Conservation (phyloP, 2,797 vertebrate genomes). For the Sebastiscus tertius region DNA sequence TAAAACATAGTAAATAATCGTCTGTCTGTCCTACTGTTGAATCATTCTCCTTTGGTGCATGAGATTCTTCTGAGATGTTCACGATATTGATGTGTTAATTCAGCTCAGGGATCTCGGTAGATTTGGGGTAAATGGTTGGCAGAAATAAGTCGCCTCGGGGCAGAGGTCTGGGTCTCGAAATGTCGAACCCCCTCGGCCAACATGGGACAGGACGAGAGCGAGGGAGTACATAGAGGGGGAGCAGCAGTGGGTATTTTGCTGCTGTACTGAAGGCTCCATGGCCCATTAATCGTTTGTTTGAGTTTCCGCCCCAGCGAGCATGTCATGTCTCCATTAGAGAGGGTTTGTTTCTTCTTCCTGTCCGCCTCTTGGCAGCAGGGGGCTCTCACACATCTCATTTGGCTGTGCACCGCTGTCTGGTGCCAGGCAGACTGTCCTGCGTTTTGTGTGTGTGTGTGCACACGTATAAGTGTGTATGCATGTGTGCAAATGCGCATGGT, state of each 20-base stretch:
- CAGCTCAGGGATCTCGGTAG: constrained; percentile 31
- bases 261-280: constrained; percentile 80
- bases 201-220: constrained; percentile 58
- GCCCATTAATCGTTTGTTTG: constrained; percentile 88
- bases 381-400: constrained; percentile 85
- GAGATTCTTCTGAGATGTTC: background rate
- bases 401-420: constrained; percentile 81
- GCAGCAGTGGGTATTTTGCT: constrained; percentile 67
- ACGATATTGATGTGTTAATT: constrained; percentile 13
- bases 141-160: constrained; percentile 56
- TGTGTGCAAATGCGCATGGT: constrained; percentile 28
- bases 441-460: constrained; percentile 37
- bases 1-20: background rate
- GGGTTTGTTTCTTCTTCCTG: constrained; percentile 85
- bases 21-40: background rate
- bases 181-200: constrained; percentile 59
- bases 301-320: constrained; percentile 85
- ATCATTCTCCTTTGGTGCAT: background rate
- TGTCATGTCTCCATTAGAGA: constrained; percentile 88
- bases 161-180: constrained; percentile 66
- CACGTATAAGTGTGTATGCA: constrained; percentile 22
- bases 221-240: constrained; percentile 54
- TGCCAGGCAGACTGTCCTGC: constrained; percentile 86
- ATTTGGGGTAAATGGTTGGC: constrained; percentile 41
- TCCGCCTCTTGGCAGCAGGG: constrained; percentile 84